Evolutionary conservation across 2,797 vertebrate species (phyloP).

Genomic region (Alcedo quadribrachys): DNA sequence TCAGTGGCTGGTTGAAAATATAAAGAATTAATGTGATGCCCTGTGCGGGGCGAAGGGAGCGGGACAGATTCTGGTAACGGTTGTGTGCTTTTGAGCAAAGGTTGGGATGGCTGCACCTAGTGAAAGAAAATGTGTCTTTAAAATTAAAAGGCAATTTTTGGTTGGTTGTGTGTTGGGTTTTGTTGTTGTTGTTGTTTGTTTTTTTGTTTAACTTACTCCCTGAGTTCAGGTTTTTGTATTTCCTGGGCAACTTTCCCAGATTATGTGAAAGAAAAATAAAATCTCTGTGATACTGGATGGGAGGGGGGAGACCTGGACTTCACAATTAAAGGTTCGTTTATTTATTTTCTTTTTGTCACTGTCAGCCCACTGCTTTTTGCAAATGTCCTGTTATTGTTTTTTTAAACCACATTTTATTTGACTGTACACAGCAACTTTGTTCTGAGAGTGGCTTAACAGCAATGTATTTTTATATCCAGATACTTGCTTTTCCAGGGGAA

Average conservation of each 20-base stretch:
- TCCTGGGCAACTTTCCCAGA: constrained; percentile 58
- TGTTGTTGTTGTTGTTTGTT: too few relatives aligned
- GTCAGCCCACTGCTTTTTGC: background rate
- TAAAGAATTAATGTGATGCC: accelerated
- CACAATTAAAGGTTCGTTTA: background rate
- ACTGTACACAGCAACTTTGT: background rate
- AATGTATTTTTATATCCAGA: background rate
- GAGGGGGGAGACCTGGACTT: constrained; percentile 9
- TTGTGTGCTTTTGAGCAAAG: background rate
- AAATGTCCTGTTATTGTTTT: background rate
- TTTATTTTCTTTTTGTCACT: background rate
- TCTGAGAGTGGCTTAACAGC: background rate
- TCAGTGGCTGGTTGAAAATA: background rate
- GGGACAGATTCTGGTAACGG: background rate
- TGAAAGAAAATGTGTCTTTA: background rate
- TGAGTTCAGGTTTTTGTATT: constrained; percentile 60
- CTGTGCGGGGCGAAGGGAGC: accelerated
- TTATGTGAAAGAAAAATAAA: constrained; percentile 46
- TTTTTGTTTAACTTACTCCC: constrained; percentile 35
- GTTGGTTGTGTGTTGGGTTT: too few relatives aligned
- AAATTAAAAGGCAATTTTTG: constrained; percentile 9
- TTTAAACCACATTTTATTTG: background rate
- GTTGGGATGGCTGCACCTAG: background rate
- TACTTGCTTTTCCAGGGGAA: background rate
- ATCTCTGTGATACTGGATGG: constrained; percentile 11